phyloP scores from a whole-genome alignment of 2,113 vertebrate genomes.

The Podocnemis expansa region DNA sequence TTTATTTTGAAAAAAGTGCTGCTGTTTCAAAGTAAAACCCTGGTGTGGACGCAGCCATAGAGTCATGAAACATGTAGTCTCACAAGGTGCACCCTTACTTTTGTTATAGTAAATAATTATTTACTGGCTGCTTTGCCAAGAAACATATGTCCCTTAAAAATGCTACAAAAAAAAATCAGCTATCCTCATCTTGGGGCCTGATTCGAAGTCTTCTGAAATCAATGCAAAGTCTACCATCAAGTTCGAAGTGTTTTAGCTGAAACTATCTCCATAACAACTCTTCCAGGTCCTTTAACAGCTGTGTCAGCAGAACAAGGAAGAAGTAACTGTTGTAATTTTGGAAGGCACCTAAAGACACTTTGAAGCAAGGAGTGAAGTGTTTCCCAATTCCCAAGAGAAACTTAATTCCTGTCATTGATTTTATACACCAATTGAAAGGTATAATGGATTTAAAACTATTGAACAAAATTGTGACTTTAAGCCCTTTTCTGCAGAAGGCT shows the following conservation, averaged over 20 bases:
- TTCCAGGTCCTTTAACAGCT: not conserved
- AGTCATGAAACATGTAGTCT: not conserved
- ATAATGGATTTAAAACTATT: not conserved
- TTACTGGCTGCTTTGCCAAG: not conserved
- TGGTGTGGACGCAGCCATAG: too few species aligned
- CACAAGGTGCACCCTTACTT: not conserved
- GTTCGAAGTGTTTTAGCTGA: not conserved
- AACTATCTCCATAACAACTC: not conserved
- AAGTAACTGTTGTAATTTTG: not conserved
- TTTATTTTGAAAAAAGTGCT: too few species aligned
- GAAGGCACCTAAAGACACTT: not conserved
- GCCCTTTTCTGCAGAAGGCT: not conserved
- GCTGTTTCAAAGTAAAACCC: too few species aligned
- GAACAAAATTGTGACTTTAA: not conserved
- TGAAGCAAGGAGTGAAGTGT: not conserved
- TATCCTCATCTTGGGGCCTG: not conserved
- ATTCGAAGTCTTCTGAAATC: too few species aligned
- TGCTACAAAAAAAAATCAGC: not conserved
- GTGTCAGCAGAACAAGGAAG: not conserved
- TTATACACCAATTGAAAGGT: not conserved
- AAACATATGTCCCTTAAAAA: accelerated
- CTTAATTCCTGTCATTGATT: not conserved
- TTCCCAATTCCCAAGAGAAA: not conserved
- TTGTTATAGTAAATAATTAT: not conserved
- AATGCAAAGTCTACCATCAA: accelerated